Base-by-base conservation (phyloP, 2,888 invertebrate species). In the Griposia aprilina region DNA sequence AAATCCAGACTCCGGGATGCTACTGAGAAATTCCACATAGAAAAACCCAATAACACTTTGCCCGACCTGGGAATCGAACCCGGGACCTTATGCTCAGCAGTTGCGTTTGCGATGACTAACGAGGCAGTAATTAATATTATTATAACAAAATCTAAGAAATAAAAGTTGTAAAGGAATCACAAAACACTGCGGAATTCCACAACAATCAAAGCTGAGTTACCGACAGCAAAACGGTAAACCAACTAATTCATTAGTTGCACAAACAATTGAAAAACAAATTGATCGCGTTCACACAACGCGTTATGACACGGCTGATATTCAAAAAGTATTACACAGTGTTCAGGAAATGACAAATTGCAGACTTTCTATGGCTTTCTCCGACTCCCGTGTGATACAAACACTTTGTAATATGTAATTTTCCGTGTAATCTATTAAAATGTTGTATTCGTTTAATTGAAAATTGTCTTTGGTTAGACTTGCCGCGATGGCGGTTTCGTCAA, bases 301-400 rank as follows among this genome's bases (percentile, higher is more conserved):
- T 87, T 80, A 80, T 88, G 87, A 88, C 81, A 89, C 82, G 81
- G 83, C 82, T 84, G 78, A 72, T 76, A 80, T 83, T 79, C 78
- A 72, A 80, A 88, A 89, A 88, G 86, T 86, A 89, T 86, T 84
- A 88, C 80, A 52, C 59, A 48, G 67, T 68, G 30, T 88, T 84
- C 88, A 92, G 91, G 91, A 92, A 93, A 89, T 89, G 80, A 87
- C 90, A 90, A 73, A 88, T 89, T 80, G 78, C 72, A 81, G 78
- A 86, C 92, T 93, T 93, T 93, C 92, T 91, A 90, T 60, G 67
- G 83, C 90, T 91, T 93, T 93, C 93, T 87, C 90, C 85, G 36
- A 80, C 88, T 90, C 88, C 86, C 85, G 82, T 90, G 87, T 87
- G 88, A 89, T 83, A 85, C 73, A 76, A 76, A 74, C 74, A 74